Base-by-base conservation (phyloP, 35 echinoderm and acorn worm genomes). In the Apostichopus parvimensis region DNA sequence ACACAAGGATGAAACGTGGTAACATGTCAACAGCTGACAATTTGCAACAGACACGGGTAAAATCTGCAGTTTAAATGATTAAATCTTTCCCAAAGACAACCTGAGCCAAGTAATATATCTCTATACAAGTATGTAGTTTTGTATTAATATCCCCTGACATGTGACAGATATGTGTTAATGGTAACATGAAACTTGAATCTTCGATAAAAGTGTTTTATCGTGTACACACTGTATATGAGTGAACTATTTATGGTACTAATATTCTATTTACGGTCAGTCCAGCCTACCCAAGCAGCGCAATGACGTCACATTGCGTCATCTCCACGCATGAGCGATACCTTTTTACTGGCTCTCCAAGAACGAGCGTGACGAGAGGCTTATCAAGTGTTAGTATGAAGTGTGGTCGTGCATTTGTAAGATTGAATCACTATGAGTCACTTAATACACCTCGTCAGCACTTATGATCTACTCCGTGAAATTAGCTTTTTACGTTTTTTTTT, bases 341-440 rank as follows among this genome's bases (percentile, higher is more conserved):
- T 68, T 18, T 75, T 1, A 22, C 21, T 75, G 17, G 20, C 71
- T 75, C 71, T 75, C 21, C 14, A 75, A 75, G 17, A 22, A 75
- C 71, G 71, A 18, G 71, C 17, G 71, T 75, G 71, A 75, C 71
- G 71, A 75, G 71, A n/a, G 71, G 17, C 71, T 75, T 75, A 22
- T 75, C 17, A 75, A 75, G 71, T 75, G 71, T 75, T 75, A 75
- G 3, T 75, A 22, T 75, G 71, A 75, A 75, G 71, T 75, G 71
- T 75, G 15, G 6, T 7, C 71, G 71, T 20, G 71, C 8, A 61
- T 61, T 28, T 79, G 77, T 9, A 79, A 12, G 52, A 82, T 57
- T 82, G 79, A 82, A 82, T 82, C 79, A 82, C 56, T 15, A 14
- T 82, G 79, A 82, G 79, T 82, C 52, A 55, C 20, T 57, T 82